Evolutionary conservation across 2,797 vertebrate genomes (phyloP).

Genomic region (Picus viridis): DNA sequence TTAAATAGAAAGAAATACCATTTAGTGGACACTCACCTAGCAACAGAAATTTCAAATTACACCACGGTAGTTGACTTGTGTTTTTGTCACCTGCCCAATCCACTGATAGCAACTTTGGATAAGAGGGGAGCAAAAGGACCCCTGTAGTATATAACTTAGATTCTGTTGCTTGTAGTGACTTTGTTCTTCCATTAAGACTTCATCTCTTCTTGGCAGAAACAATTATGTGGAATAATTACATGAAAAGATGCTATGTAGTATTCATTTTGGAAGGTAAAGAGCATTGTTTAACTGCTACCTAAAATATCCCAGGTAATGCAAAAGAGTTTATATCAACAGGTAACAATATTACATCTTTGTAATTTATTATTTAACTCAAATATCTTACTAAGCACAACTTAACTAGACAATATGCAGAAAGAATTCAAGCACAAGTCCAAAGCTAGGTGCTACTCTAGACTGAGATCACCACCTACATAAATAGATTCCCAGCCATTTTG

Average conservation of each 20-base stretch:
- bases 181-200: conserved; percentile 76
- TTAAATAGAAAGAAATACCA: conserved; percentile 23
- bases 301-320: conserved; percentile 38
- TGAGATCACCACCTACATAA: background rate
- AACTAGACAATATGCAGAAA: conserved; percentile 43
- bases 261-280: conserved; percentile 62
- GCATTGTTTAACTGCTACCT: conserved; percentile 49
- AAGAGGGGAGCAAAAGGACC: conserved; percentile 40
- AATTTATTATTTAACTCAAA: conserved; percentile 68
- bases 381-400: conserved; percentile 41
- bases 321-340: conserved; percentile 58
- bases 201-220: conserved; percentile 78
- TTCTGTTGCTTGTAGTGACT: conserved; percentile 63
- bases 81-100: conserved; percentile 21
- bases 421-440: conserved; percentile 16
- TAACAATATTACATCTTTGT: background rate
- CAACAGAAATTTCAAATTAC: conserved; percentile 6
- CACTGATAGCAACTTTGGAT: conserved; percentile 30
- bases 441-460: background rate
- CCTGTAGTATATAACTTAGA: conserved; percentile 55
- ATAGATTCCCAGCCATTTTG: background rate
- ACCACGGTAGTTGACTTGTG: background rate
- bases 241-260: conserved; percentile 63
- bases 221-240: conserved; percentile 78
- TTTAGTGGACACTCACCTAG: conserved; percentile 1